Evolutionary conservation across 2,797 vertebrate genomes (phyloP).

Genomic region (Furcifer pardalis): DNA sequence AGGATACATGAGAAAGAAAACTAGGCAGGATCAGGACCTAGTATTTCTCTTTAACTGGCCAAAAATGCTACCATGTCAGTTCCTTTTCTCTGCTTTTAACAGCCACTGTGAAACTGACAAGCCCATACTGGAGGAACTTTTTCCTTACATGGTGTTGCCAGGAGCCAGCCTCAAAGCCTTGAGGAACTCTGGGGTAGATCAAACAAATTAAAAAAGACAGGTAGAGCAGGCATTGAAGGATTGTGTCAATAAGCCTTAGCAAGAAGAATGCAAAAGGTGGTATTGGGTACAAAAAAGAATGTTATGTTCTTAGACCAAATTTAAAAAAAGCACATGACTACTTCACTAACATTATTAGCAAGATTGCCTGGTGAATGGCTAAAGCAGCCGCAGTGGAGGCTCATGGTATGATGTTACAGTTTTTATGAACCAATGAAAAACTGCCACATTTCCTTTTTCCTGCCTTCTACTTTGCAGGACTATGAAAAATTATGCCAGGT

Average conservation of each 20-base stretch:
- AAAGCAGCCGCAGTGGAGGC: neutral
- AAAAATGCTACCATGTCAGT: neutral
- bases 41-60: no score
- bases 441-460: accelerated
- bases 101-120: neutral
- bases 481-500: neutral
- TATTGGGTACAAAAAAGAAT: neutral
- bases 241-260: neutral
- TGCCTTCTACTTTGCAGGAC: neutral
- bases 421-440: accelerated
- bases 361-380: neutral
- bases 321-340: neutral
- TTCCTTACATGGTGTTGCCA: neutral
- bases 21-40: neutral
- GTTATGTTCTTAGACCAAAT: slow-evolving; percentile 23
- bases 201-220: neutral
- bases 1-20: neutral
- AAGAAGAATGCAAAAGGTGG: slow-evolving; percentile 26
- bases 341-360: neutral
- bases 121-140: neutral
- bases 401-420: neutral
- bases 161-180: neutral
- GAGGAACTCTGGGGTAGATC: no score
- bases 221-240: neutral
- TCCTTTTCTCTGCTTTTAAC: neutral